Evolutionary conservation across 2,113 vertebrate species (phyloP), one percentile per base, ranked within the genome.

Genomic region (Oryzias melastigma): DNA sequence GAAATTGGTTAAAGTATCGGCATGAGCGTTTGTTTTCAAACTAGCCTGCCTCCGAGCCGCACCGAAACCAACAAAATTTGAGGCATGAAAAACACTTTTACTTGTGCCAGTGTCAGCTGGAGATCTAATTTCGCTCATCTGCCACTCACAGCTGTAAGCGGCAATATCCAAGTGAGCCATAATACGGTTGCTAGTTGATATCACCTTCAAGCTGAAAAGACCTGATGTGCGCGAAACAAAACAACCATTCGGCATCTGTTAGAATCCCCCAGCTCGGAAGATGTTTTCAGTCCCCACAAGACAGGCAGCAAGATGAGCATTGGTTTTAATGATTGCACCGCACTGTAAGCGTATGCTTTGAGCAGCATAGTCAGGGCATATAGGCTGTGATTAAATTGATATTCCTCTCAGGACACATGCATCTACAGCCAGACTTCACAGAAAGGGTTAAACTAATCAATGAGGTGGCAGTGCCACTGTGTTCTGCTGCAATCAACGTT

Each of bases 361-460:
- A 74, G 75, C 77, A 66, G 69, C 67, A 73, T 71, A 68, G 60
- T 66, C 53, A 54, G 67, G 51, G 45, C 63, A 43, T 44, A 47
- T 12, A 68, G 75, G 14, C 56, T 68, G 69, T 76, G 63, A 83
- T 86, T 81, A 79, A 79, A 82, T 64, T 54, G 66, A 65, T 57
- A 57, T 73, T 69, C 71, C 45, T 49, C 62, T 57, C 13, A 74
- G 66, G 74, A 73, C 75, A 66, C 58, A 15, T 20, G 43, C 27
- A 20, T 60, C 69, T 65, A 61, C 67, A 73, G 68, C 71, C 48
- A 44, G 74, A 70, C 59, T 70, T 53, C 64, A 82, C 62, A 85
- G 68, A 80, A 85, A 89, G 68, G 73, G 51, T 77, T 72, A 87
- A 82, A 81, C 68, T 43, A 88, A 91, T 91, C 87, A 89, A 86